Conservation (phyloP, 2,113 vertebrate genomes). For the Tyto alba region DNA sequence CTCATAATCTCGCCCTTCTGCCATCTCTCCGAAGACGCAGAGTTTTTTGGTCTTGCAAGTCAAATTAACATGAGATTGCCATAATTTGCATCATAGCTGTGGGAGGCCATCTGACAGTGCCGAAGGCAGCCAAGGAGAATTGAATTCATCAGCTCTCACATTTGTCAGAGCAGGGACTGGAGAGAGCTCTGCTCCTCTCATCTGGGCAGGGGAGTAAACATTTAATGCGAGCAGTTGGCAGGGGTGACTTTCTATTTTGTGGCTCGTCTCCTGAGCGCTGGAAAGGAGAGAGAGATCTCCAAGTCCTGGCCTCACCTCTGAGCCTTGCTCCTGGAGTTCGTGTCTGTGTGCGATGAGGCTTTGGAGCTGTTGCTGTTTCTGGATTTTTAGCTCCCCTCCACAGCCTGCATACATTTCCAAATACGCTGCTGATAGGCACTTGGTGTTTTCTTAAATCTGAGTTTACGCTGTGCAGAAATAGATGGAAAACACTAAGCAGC, state of each 20-base stretch:
- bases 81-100: neutral
- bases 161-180: neutral
- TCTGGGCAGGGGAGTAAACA: neutral
- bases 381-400: neutral
- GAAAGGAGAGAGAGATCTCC: neutral
- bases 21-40: fast-evolving
- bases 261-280: neutral
- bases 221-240: neutral
- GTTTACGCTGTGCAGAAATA: fast-evolving
- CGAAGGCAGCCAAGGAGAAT: neutral
- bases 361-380: neutral
- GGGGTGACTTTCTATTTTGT: neutral
- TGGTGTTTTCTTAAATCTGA: fast-evolving
- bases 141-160: neutral
- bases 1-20: neutral
- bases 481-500: neutral
- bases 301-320: neutral
- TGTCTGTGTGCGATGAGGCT: neutral
- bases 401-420: neutral
- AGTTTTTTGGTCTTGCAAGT: neutral
- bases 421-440: fast-evolving
- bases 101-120: neutral
- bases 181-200: neutral
- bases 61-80: neutral
- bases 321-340: neutral